Base-by-base conservation (phyloP, 2,888 invertebrate species). In the Galeopsomyia nigrocyanea region DNA sequence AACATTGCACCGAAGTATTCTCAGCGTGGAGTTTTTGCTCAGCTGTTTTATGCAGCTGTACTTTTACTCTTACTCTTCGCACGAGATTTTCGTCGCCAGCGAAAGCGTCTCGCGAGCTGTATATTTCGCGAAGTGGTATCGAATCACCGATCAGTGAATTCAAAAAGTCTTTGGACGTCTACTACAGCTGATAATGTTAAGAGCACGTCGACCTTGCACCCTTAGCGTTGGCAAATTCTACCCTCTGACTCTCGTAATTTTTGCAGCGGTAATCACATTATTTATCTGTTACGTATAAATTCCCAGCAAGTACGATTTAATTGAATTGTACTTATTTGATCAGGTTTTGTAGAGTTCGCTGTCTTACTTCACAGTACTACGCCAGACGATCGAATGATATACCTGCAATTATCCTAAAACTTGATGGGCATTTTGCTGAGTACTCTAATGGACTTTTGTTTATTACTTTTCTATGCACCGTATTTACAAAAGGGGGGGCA, bases 231-330 rank as follows among this genome's bases (percentile, higher is more conserved):
- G 76, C 53, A 76, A 76, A 50, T 76, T 77, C 21, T 68, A 68
- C n/a, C 71, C 76, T 0, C 65, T 78, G 66, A 75, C 75, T 1
- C 69, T 76, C 1, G 65, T 74, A 2, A 76, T 71, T 17, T 77
- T 78, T 56, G 66, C 76, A 22, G 66, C 74, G 75, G 77, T 78
- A 69, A 50, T n/a, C n/a, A n/a, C n/a, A n/a, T n/a, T n/a, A n/a
- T n/a, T n/a, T n/a, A n/a, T n/a, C n/a, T n/a, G n/a, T n/a, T n/a
- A n/a, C n/a, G n/a, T n/a, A n/a, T n/a, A n/a, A n/a, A n/a, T n/a
- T n/a, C n/a, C n/a, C n/a, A n/a, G n/a, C n/a, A n/a, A n/a, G n/a
- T n/a, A n/a, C n/a, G n/a, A n/a, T n/a, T n/a, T n/a, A n/a, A n/a
- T n/a, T n/a, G n/a, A n/a, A n/a, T n/a, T n/a, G n/a, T n/a, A n/a